These are phyloP conservation scores for Scalopus aquaticus DNA, from an alignment of 2,113 vertebrate genomes.

Conservation along the genomic window DNA sequence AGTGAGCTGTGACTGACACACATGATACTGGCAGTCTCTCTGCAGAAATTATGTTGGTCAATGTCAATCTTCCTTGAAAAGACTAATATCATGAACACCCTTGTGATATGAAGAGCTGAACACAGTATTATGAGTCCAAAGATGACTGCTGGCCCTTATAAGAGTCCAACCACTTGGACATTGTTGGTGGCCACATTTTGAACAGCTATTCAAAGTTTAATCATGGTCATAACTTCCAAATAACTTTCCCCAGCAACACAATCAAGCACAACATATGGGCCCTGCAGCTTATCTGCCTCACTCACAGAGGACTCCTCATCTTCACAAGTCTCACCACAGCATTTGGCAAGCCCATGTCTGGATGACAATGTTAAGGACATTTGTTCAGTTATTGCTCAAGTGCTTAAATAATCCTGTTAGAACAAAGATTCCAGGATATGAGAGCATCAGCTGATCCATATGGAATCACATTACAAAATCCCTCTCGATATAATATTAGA, in stretches of 20 bases:
- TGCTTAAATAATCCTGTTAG: constrained; percentile 29
- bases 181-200: neutral
- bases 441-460: constrained; percentile 25
- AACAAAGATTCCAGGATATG: constrained; percentile 10
- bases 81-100: neutral
- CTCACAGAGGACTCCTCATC: constrained; percentile 27
- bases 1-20: neutral
- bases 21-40: neutral
- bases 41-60: neutral
- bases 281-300: neutral
- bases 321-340: neutral
- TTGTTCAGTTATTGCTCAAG: constrained; percentile 55
- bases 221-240: constrained; percentile 39
- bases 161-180: neutral
- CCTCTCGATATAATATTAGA: constrained; percentile 22
- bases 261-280: neutral
- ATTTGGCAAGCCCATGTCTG: neutral
- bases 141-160: neutral
- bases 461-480: constrained; percentile 32
- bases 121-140: neutral
- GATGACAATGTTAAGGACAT: constrained; percentile 50
- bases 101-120: neutral
- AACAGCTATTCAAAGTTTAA: neutral
- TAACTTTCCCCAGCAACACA: neutral
- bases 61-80: neutral